These are phyloP conservation scores for Xylocopa sonorina DNA, from an alignment of 1,140 invertebrate genomes.

Conservation along the genomic window DNA sequence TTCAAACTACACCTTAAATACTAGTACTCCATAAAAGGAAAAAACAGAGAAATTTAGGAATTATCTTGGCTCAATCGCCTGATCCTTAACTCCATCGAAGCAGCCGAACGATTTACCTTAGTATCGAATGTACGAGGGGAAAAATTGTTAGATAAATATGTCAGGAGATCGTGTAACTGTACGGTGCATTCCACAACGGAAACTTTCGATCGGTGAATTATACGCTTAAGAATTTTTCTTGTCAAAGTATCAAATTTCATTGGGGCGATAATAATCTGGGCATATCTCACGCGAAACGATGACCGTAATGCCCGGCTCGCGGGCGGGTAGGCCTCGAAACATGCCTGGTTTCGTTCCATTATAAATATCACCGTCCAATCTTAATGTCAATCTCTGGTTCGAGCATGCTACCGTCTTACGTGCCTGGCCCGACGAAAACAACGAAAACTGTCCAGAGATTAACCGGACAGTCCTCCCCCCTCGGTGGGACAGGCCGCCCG, in stretches of 20 bases:
- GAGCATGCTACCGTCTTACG: conserved; percentile 73
- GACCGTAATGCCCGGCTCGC: neutral
- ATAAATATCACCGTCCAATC: conserved; percentile 59
- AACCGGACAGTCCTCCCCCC: neutral
- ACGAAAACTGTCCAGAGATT: conserved; percentile 48
- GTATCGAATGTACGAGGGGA: neutral
- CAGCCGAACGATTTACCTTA: too few relatives aligned
- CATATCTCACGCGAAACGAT: conserved; percentile 30
- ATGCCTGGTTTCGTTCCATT: conserved; percentile 32
- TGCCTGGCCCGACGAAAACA: conserved; percentile 56
- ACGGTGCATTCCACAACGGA: neutral
- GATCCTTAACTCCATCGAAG: too few relatives aligned
- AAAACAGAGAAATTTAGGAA: too few relatives aligned
- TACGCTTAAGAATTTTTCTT: too few relatives aligned
- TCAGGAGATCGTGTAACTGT: neutral
- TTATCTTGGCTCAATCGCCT: too few relatives aligned
- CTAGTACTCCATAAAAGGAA: too few relatives aligned
- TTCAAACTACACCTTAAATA: too few relatives aligned
- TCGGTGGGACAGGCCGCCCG: neutral
- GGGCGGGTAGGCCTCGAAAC: neutral
- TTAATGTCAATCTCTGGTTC: conserved; percentile 69
- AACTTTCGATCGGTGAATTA: neutral
- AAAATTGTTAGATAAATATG: neutral
- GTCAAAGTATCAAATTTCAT: conserved; percentile 35
- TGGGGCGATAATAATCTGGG: conserved; percentile 9